phyloP scores from a whole-genome alignment of 2,888 invertebrate genomes.

The Ganaspis brasiliensis region DNA sequence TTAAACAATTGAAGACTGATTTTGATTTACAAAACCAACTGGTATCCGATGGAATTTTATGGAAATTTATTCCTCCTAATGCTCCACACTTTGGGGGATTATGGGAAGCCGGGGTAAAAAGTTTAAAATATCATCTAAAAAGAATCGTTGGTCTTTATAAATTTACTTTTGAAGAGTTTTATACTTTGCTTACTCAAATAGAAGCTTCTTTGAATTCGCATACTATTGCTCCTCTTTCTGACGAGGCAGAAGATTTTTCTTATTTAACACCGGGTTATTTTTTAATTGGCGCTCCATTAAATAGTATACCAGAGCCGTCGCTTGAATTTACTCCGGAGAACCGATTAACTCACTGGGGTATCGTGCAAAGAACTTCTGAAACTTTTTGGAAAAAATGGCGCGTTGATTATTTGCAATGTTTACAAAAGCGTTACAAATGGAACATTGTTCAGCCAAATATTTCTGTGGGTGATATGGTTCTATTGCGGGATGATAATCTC shows the following conservation, averaged over 20 bases:
- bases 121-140: neutral
- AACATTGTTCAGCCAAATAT: neutral
- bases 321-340: neutral
- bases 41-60: neutral
- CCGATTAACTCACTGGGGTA: too few relatives aligned
- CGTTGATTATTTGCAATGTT: neutral
- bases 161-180: neutral
- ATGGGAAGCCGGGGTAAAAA: neutral
- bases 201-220: neutral
- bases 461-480: neutral
- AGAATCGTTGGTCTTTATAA: neutral
- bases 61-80: neutral
- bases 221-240: neutral
- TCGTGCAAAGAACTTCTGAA: neutral
- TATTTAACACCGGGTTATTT: neutral
- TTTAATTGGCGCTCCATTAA: neutral
- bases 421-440: neutral
- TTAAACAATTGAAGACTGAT: neutral
- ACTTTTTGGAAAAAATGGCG: neutral
- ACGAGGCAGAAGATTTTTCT: neutral
- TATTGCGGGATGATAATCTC: neutral
- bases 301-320: constrained; percentile 3
- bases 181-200: neutral
- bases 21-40: too few relatives aligned
- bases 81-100: neutral